Percentiles rank a stretch among this genome's conserved stretches.
These are phyloP conservation scores for Epinephelus moara DNA, from an alignment of 2,113 vertebrate genomes.

Conservation along the genomic window DNA sequence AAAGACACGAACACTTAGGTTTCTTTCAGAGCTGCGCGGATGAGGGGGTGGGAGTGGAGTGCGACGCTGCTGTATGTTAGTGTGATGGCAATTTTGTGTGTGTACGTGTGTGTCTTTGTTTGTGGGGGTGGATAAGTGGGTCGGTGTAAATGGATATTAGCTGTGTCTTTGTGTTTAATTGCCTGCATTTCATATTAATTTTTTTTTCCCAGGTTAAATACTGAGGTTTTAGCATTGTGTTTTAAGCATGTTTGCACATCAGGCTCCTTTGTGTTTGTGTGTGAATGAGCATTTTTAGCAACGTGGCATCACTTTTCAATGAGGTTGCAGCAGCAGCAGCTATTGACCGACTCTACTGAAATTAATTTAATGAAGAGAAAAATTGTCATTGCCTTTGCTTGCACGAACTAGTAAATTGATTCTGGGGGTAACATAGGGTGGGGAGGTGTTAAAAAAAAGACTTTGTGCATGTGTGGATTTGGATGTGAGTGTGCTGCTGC, in stretches of 20 bases:
- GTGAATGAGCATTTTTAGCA: constrained; percentile 35
- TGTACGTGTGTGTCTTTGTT: constrained; percentile 13
- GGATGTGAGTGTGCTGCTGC: constrained; percentile 4
- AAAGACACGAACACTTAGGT: constrained; percentile 53
- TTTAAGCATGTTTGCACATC: constrained; percentile 1
- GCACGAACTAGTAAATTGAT: constrained; percentile 41
- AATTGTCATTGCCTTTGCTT: constrained; percentile 36
- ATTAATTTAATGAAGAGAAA: constrained; percentile 61
- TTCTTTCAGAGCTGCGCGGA: constrained; percentile 42
- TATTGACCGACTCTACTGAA: constrained; percentile 49
- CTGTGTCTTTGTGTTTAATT: constrained; percentile 38
- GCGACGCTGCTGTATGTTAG: constrained; percentile 31
- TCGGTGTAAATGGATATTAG: constrained; percentile 51
- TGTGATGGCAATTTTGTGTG: constrained; percentile 18
- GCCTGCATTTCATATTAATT: constrained; percentile 29
- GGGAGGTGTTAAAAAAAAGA: background rate
- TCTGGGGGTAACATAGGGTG: constrained; percentile 16
- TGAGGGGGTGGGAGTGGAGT: constrained; percentile 37
- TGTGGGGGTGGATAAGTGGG: constrained; percentile 47
- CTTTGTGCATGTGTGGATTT: constrained; percentile 1
- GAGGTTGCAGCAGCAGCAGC: constrained; percentile 39
- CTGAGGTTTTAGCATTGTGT: constrained; percentile 16
- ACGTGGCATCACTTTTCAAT: constrained; percentile 37
- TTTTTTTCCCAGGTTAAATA: background rate
- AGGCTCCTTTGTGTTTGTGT: constrained; percentile 21